Evolutionary conservation across 1,140 invertebrate species (phyloP), one percentile per base, ranked within the genome.

Genomic region (Telenomus remus): DNA sequence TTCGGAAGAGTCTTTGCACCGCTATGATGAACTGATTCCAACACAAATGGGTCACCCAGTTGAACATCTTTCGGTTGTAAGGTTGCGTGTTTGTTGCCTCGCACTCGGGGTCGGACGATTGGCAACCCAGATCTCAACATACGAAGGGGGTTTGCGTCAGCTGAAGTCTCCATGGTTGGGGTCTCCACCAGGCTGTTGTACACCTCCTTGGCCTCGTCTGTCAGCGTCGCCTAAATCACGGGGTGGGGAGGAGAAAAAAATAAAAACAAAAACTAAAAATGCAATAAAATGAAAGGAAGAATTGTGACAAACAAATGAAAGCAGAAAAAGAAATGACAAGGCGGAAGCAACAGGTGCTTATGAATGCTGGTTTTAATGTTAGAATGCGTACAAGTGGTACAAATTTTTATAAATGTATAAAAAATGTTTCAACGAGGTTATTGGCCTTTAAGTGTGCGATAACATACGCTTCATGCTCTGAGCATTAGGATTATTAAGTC

Each of bases 101-200:
- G 82, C 12, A 91, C 81, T 70, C 91, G 87, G 0, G 91, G 89
- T 50, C 90, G 87, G 3, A 93, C 89, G 7, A 92, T 88, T 0
- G 90, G 90, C 3, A 90, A 55, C 1, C 91, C 91, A 8, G 90
- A 91, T 39, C 94, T 87, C 16, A 95, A 86, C 90, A 95, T 92
- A 50, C 93, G 84, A 53, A 95, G 85, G 1, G 94, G 94, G 86
- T 95, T 95, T 13, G 86, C 85, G 9, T 88, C 86, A 0, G 83
- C 51, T 13, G 88, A 57, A 39, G 71, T 83, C 39, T 88, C 86
- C 33, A 86, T 69, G n/a, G 80, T 79, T 4, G 91, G 91, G 48
- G 91, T 93, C 77, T 97, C 96, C 39, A 98, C 95, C 34, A 98
- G 88, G 76, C 93, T 94, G 82, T 95, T 95, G 89, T 98, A 98